Evolutionary conservation across 2,797 vertebrate species (phyloP), one percentile per base, ranked within the genome.

Genomic region (Syndactyla subalaris): DNA sequence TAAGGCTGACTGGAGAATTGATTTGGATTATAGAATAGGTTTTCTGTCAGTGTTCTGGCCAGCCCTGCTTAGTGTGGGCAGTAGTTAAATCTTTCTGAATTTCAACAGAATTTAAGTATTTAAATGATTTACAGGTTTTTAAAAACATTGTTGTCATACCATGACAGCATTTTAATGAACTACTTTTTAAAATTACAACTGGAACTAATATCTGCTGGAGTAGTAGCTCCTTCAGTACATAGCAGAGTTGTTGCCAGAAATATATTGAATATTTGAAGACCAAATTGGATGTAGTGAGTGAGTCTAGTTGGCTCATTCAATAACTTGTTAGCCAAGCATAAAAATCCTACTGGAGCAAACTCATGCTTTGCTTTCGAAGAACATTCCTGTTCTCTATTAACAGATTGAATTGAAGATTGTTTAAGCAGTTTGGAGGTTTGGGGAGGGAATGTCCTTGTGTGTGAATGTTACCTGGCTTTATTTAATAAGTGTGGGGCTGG

Each of bases 181-280:
- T 74, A 48, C 78, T 85, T 88, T 89, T 85, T 51, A 21, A 78
- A 94, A 88, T 94, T 91, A 81, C 46, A 78, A 66, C 49, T 88
- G 68, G 86, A 93, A 83, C 87, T 55, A 82, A 55, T 93, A 68
- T 70, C 80, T 97, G 52, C 77, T 91, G 70, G 58, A 93, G 68
- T 80, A 88, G 92, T 65, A 88, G 61, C 68, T 88, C 54, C 81
- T 88, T 92, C 0, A 5, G 41, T 65, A 61, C 0, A 0, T 58
- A 75, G 68, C 46, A 84, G 70, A 84, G 32, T 68, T 74, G 89
- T 85, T 96, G 95, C 92, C 93, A 94, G 85, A 72, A 94, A 19
- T 91, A 89, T 88, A 85, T 88, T 85, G 92, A 85, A 72, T 89
- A 80, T 85, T 82, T 85, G 76, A 95, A 94, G 58, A 62, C 46